Base-by-base conservation (phyloP, 2,113 vertebrate genomes). In the Larimichthys crocea region DNA sequence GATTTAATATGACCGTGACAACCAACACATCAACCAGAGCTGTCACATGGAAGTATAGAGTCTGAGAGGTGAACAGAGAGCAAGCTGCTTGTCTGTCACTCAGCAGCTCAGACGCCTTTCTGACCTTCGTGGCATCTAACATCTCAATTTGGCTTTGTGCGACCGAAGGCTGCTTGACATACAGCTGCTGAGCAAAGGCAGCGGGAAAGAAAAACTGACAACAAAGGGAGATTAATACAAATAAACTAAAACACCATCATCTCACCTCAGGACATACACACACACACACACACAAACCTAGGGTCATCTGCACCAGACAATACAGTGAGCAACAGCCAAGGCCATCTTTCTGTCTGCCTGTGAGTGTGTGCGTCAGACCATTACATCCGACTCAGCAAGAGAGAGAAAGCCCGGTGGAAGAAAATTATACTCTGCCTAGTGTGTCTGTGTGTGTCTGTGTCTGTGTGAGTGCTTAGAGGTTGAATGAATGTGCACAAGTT, bases 301-400 rank as follows among this genome's bases (percentile, higher is more conserved):
- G 49, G 61, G 71, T 87, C 66, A 57, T 31, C 80, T 20, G 44
- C 24, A 19, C 22, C 66, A 55, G 72, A 86, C 22, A 68, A 79
- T 52, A 62, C 76, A 79, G 42, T 52, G 67, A 74, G 35, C 66
- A 50, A 55, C 66, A 68, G 73, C 50, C 19, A 35, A 71, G 71
- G 67, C 26, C 55, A 80, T 84, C 59, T 82, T 40, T 83, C 72
- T 70, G 72, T 76, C 76, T 83, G 84, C 62, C 19, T 42, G 26
- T 67, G 61, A 40, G 73, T 63, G 57, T 50, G 31, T 56, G 57
- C 8, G 17, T 78, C 56, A 61, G 62, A 83, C 87, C 79, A 85
- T 90, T 82, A 80, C 53, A 60, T 64, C 69, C 3, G 53, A 76
- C 82, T 81, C 86, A 68, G 79, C 60, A 66, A 63, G 12, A 79